phyloP scores from a whole-genome alignment of 2,113 vertebrate genomes.

The Poeciliopsis retropinna region DNA sequence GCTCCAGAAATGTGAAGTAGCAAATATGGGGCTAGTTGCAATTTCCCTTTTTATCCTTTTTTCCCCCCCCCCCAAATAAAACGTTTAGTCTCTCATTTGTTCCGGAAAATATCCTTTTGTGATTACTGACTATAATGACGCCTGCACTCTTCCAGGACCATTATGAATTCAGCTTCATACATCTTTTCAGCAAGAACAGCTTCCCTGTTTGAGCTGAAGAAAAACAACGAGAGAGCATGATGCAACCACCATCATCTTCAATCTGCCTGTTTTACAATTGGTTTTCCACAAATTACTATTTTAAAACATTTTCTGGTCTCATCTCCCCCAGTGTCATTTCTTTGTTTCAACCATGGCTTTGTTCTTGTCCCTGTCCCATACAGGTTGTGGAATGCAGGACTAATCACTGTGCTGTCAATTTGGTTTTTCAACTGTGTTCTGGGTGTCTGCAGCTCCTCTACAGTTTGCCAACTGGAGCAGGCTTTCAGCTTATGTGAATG shows the following conservation, averaged over 20 bases:
- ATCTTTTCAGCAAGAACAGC: neutral
- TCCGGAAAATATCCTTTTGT: neutral
- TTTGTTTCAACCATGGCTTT: neutral
- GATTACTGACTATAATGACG: neutral
- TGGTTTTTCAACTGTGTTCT: neutral
- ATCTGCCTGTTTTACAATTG: neutral
- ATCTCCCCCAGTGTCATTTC: neutral
- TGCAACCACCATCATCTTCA: neutral
- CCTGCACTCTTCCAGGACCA: neutral
- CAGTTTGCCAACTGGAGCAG: neutral
- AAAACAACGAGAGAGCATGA: neutral
- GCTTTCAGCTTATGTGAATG: neutral
- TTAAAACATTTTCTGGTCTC: neutral
- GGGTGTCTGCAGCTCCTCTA: neutral
- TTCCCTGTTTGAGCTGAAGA: neutral
- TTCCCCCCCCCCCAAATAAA: neutral
- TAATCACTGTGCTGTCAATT: neutral
- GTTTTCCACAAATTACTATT: neutral
- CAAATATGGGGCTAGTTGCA: constrained; percentile 1
- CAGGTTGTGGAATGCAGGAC: neutral
- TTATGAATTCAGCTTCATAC: neutral
- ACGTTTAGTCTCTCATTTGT: neutral
- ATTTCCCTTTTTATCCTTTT: neutral
- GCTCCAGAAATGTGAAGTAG: constrained; percentile 11
- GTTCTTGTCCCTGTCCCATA: neutral